Evolutionary conservation across 2,888 invertebrate genomes (phyloP).

Genomic region (Gastrophysa polygoni): DNA sequence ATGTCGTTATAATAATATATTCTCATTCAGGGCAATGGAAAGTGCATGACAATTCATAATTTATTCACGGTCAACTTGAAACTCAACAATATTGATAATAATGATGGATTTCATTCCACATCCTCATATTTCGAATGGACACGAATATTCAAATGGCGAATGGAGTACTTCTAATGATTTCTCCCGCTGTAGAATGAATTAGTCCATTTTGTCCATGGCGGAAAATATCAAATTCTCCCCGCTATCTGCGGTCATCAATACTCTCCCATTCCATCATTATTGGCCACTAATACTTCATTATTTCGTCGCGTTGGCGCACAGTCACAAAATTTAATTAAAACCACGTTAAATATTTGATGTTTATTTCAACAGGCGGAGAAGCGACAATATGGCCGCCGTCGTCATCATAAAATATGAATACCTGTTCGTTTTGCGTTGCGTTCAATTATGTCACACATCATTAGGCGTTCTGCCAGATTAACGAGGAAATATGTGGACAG

Average conservation of each 20-base stretch:
- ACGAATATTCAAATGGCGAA: too few relatives aligned
- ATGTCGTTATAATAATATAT: too few relatives aligned
- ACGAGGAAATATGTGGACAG: neutral
- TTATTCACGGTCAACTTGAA: too few relatives aligned
- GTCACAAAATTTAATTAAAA: neutral
- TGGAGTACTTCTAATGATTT: too few relatives aligned
- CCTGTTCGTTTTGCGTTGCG: neutral
- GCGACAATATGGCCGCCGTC: neutral
- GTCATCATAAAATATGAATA: neutral
- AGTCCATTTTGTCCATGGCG: too few relatives aligned
- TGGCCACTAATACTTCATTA: neutral
- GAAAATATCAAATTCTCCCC: too few relatives aligned
- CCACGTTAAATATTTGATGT: neutral
- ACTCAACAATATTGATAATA: too few relatives aligned
- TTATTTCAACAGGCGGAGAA: neutral
- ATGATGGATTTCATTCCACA: too few relatives aligned
- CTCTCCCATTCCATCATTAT: neutral
- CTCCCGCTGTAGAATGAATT: too few relatives aligned
- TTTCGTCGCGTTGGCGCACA: neutral
- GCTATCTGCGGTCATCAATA: neutral
- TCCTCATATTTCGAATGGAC: too few relatives aligned
- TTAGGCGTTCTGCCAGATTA: neutral
- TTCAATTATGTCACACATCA: neutral
- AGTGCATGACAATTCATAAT: too few relatives aligned
- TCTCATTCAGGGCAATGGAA: too few relatives aligned